These are phyloP conservation scores for Caenorhabditis panamensis DNA, from an alignment of 2,888 invertebrate genomes.

Conservation along the genomic window DNA sequence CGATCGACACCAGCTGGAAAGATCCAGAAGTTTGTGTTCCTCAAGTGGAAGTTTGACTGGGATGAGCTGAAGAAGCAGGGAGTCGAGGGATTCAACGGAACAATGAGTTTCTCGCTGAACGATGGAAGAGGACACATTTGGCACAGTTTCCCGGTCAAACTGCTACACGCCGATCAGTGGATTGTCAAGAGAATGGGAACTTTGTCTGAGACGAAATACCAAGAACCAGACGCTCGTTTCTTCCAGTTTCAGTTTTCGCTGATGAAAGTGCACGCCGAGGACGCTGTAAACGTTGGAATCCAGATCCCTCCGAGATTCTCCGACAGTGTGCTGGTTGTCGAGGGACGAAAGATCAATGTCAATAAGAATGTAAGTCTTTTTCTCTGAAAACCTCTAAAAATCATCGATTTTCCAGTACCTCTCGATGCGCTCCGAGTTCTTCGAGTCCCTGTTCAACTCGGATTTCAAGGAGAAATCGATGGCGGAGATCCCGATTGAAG, in stretches of 20 bases:
- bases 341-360: background rate
- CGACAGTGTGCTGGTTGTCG: background rate
- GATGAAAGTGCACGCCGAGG: background rate
- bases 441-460: background rate
- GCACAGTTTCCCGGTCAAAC: background rate
- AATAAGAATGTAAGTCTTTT: background rate
- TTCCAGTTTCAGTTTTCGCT: background rate
- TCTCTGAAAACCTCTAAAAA: background rate
- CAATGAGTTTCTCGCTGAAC: background rate
- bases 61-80: background rate
- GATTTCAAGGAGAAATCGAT: slow-evolving; percentile 18
- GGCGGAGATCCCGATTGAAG: background rate
- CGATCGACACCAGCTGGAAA: background rate
- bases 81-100: background rate
- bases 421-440: background rate
- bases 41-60: background rate
- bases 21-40: background rate
- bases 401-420: background rate
- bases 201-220: background rate
- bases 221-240: background rate
- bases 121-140: background rate
- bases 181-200: background rate
- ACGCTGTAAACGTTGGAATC: background rate
- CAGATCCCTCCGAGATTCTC: background rate
- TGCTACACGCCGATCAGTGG: background rate